Evolutionary conservation across 2,888 invertebrate species (phyloP).

Genomic region (Ecdyonurus torrentis): DNA sequence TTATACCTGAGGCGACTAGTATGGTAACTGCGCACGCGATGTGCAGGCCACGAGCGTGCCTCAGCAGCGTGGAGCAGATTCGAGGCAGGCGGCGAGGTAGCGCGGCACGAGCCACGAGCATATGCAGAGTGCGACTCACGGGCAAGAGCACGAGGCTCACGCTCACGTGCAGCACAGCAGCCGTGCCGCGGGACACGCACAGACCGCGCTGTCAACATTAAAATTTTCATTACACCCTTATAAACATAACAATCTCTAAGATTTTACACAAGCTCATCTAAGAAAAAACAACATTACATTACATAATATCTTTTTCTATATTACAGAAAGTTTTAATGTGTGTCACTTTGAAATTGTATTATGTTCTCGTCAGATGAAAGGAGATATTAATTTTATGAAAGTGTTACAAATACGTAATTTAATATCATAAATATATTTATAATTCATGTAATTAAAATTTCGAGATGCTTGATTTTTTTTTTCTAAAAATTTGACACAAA

Average conservation of each 20-base stretch:
- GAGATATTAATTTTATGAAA: too few relatives aligned
- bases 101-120: constrained; percentile 25
- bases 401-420: too few relatives aligned
- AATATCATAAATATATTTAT: too few relatives aligned
- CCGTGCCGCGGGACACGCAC: constrained; percentile 36
- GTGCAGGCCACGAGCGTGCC: constrained; percentile 35
- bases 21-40: constrained; percentile 34
- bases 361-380: too few relatives aligned
- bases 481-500: too few relatives aligned
- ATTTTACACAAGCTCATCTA: too few relatives aligned
- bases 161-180: constrained; percentile 24
- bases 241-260: too few relatives aligned
- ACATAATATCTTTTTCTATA: not conserved
- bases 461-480: too few relatives aligned
- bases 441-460: too few relatives aligned
- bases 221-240: too few relatives aligned
- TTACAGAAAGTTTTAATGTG: not conserved
- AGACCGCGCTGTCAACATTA: constrained; percentile 32
- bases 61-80: constrained; percentile 31
- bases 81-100: not conserved
- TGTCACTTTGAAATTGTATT: not conserved
- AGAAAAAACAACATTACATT: too few relatives aligned
- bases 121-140: constrained; percentile 35
- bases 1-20: constrained; percentile 32
- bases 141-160: constrained; percentile 28